Evolutionary conservation across 1,140 invertebrate genomes (phyloP), one percentile per base, ranked within the genome.

Genomic region (Eueides isabella): DNA sequence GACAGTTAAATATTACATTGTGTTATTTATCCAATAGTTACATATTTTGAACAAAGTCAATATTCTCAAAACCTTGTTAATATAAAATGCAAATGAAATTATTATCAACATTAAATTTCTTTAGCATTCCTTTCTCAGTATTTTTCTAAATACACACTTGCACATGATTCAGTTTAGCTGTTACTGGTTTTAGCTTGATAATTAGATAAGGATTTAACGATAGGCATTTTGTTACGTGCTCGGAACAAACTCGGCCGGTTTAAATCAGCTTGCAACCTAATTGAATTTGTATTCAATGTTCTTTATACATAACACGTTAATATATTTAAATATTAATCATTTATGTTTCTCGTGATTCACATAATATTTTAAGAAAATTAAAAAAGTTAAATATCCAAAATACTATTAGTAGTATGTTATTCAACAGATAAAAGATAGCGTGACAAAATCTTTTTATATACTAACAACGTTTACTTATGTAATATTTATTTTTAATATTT

Each of bases 181-280:
- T 65, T 67, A 29, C 71, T 55, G 48, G 48, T 55, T 55, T 11
- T 23, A 55, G 19, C 48, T 55, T 55, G 63, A 12, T 55, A 55
- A 55, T 55, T 26, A 55, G 48, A 55, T 55, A 55, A 55, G 48
- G 23, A 55, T 55, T 55, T 26, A 23, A 7, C 48, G 23, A 55
- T 26, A 26, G 19, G 48, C 48, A 55, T 44, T 44, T 19, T 5
- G 48, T 55, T 55, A 55, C 48, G 48, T 55, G 19, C 19, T 55
- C n/a, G n/a, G 23, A 55, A 23, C 48, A 26, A 26, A 9, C 48
- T 26, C 48, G 19, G 48, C 48, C 23, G 48, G 48, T 26, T 11
- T 55, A 55, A 55, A 26, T 55, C 48, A 55, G 48, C 48, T 55
- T 55, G 48, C 48, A 55, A 55, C 23, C 48, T 55, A 55, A 55